Conservation (phyloP, 2,888 invertebrate species). For the Amphipyra berbera region DNA sequence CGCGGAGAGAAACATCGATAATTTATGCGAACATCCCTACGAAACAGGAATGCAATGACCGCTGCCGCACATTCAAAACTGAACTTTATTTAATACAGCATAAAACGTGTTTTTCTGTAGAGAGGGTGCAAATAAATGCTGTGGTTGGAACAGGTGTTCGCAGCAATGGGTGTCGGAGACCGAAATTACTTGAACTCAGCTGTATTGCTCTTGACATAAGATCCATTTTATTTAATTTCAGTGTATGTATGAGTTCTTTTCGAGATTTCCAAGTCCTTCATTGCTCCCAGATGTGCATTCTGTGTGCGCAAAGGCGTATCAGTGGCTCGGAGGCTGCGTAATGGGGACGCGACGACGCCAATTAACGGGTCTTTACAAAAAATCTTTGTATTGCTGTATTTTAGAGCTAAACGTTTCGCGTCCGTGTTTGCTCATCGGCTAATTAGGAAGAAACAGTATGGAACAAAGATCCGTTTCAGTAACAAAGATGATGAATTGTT, state of each 20-base stretch:
- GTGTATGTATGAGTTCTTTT: constrained; percentile 57
- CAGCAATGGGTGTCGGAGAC: constrained; percentile 72
- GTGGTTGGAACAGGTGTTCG: constrained; percentile 89
- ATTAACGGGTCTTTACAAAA: constrained; percentile 79
- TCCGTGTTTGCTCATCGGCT: constrained; percentile 41
- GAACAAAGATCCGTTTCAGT: constrained; percentile 27
- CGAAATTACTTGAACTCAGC: constrained; percentile 36
- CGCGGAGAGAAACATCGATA: constrained; percentile 87
- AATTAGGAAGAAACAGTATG: constrained; percentile 38
- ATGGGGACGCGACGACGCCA: constrained; percentile 80
- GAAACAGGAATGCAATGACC: constrained; percentile 82
- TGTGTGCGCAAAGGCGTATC: constrained; percentile 82
- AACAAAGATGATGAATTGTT: constrained; percentile 26
- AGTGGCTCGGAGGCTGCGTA: constrained; percentile 76
- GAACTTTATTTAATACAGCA: constrained; percentile 25
- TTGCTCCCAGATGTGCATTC: constrained; percentile 89
- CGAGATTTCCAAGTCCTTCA: constrained; percentile 65
- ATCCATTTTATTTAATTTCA: constrained; percentile 45
- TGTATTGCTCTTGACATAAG: constrained; percentile 12
- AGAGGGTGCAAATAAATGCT: constrained; percentile 72
- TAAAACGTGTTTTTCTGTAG: constrained; percentile 60
- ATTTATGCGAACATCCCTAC: constrained; percentile 89
- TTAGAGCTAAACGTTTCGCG: constrained; percentile 38
- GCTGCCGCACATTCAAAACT: constrained; percentile 46
- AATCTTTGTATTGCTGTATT: constrained; percentile 59